A percentile compares a stretch with the other conserved stretches of the same genome.
Conservation (phyloP, 2,888 invertebrate genomes). For the Coleophora deauratella region DNA sequence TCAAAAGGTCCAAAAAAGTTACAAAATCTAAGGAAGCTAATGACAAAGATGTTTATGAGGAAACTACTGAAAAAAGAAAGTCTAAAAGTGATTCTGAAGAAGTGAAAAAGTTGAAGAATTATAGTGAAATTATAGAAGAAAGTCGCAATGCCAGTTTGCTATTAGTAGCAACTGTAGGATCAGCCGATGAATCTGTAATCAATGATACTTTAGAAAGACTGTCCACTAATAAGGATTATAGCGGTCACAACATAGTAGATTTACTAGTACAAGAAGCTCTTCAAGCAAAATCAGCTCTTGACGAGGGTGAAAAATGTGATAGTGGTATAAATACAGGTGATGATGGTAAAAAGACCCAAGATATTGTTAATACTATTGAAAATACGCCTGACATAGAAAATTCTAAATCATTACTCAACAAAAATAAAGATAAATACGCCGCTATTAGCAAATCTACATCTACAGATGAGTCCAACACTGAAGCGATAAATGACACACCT, state of each 20-base stretch:
- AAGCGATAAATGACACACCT: constrained; percentile 35
- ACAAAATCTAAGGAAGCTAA: not conserved
- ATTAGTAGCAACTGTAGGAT: constrained; percentile 36
- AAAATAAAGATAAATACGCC: constrained; percentile 11
- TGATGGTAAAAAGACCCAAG: constrained; percentile 21
- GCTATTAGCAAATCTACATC: constrained; percentile 33
- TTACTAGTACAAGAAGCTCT: constrained; percentile 43
- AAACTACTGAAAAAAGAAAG: not conserved
- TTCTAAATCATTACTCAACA: constrained; percentile 2
- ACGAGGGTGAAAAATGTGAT: constrained; percentile 18
- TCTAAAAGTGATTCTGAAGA: constrained; percentile 2
- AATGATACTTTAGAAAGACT: constrained; percentile 38
- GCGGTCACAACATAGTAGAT: constrained; percentile 36
- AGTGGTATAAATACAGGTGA: constrained; percentile 27
- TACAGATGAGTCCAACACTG: constrained; percentile 42
- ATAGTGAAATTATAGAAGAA: constrained; percentile 14
- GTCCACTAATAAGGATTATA: constrained; percentile 30
- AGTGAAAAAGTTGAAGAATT: not conserved
- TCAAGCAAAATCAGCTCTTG: constrained; percentile 11
- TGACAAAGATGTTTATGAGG: not conserved
- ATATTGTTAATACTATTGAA: constrained; percentile 28
- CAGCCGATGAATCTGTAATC: constrained; percentile 38
- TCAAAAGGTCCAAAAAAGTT: not conserved
- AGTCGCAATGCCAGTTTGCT: constrained; percentile 32
- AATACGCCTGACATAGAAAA: constrained; percentile 24